Conservation (phyloP, 2,888 invertebrate genomes). For the Lepetodrilus schrolli region DNA sequence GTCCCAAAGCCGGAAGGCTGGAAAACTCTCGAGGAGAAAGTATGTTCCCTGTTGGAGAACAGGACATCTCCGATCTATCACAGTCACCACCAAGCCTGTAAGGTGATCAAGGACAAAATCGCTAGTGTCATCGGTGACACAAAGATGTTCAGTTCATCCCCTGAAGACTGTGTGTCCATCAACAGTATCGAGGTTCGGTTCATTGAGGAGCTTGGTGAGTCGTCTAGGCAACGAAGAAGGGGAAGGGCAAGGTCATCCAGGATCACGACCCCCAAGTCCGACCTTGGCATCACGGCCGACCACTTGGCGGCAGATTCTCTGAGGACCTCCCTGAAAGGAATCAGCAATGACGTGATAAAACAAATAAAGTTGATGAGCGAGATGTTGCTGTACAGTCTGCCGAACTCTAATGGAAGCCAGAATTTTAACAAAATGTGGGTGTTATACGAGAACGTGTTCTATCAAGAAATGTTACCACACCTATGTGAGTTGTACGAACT, state of each 20-base stretch:
- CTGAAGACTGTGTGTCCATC: not conserved
- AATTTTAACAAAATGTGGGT: slow-evolving; percentile 62
- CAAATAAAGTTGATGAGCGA: slow-evolving; percentile 46
- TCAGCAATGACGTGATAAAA: slow-evolving; percentile 44
- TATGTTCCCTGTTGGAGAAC: slow-evolving; percentile 44
- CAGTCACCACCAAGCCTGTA: slow-evolving; percentile 39
- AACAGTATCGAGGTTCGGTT: not conserved
- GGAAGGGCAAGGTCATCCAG: not conserved
- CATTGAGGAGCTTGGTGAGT: not conserved
- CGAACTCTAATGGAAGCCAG: slow-evolving; percentile 24
- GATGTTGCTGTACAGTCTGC: slow-evolving; percentile 32
- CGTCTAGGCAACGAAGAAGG: not conserved
- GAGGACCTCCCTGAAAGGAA: slow-evolving; percentile 38
- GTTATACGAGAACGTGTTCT: slow-evolving; percentile 64
- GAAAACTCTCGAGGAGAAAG: slow-evolving; percentile 61
- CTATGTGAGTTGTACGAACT: slow-evolving; percentile 56
- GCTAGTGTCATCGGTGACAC: slow-evolving; percentile 24
- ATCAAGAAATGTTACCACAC: slow-evolving; percentile 49
- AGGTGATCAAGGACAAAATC: slow-evolving; percentile 40
- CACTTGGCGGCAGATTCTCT: slow-evolving; percentile 8
- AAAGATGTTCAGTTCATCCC: slow-evolving; percentile 14
- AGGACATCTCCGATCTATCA: not conserved
- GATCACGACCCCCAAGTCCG: not conserved
- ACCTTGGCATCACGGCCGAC: not conserved
- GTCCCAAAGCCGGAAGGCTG: slow-evolving; percentile 56